A percentile compares a stretch with the other conserved stretches of the same genome.
These are phyloP conservation scores for Euproctis similis DNA, from an alignment of 2,888 invertebrate genomes.

Conservation along the genomic window DNA sequence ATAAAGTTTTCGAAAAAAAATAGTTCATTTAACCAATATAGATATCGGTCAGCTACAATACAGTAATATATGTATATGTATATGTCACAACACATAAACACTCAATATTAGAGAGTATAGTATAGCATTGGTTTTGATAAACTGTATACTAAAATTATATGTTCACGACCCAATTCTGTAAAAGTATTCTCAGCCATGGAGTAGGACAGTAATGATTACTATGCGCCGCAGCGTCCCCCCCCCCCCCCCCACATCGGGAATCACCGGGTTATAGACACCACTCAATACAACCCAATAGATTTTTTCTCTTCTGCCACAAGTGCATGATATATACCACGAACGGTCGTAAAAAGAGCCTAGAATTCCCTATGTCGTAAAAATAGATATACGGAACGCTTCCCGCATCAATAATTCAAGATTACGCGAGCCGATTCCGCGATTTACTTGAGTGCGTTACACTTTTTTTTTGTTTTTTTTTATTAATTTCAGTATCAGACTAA, in stretches of 20 bases:
- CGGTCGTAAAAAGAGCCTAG: slow-evolving; percentile 62
- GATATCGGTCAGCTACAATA: no score
- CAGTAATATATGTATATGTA: no score
- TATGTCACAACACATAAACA: slow-evolving; percentile 1
- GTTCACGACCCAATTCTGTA: slow-evolving; percentile 30
- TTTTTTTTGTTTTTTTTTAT: no score
- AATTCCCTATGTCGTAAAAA: slow-evolving; percentile 56
- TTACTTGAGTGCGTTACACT: slow-evolving; percentile 21
- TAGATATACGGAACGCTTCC: slow-evolving; percentile 55
- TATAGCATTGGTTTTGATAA: slow-evolving; percentile 13
- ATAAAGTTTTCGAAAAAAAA: no score
- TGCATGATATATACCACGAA: slow-evolving; percentile 58
- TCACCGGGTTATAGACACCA: slow-evolving; percentile 53
- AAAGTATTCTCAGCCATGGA: slow-evolving; percentile 26
- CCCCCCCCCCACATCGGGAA: slow-evolving; percentile 41
- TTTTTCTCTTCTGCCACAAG: slow-evolving; percentile 54
- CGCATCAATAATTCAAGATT: slow-evolving; percentile 72
- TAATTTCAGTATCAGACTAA: no score
- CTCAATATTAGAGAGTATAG: slow-evolving; percentile 8
- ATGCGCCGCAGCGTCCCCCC: slow-evolving; percentile 44
- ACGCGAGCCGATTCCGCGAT: slow-evolving; percentile 25
- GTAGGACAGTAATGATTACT: slow-evolving; percentile 34
- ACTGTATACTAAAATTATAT: slow-evolving; percentile 20
- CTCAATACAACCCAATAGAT: slow-evolving; percentile 54
- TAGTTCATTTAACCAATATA: no score